A percentile compares a stretch with the other conserved stretches of the same genome.
These are phyloP conservation scores for Drosophila aldrichi DNA, from an alignment of 2,888 invertebrate genomes.

Conservation along the genomic window DNA sequence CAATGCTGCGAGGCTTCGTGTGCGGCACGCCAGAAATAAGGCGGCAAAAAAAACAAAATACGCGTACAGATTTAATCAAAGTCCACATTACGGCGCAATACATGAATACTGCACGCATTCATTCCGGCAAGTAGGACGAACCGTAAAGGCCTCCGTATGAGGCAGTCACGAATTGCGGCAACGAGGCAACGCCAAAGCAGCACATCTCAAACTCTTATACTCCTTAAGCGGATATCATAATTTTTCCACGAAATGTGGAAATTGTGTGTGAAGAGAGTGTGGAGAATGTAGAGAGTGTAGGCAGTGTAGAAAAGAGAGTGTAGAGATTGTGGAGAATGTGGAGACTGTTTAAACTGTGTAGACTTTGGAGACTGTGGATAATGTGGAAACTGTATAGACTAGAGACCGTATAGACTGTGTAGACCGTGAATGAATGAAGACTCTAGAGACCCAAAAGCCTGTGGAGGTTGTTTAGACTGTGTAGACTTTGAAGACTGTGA, in stretches of 20 bases:
- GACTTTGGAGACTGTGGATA: not conserved
- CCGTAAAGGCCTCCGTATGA: not conserved
- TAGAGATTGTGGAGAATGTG: not conserved
- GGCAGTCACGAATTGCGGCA: not conserved
- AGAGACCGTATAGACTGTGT: not conserved
- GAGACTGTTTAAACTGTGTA: not conserved
- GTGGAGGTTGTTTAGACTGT: not conserved
- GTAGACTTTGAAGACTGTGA: no score
- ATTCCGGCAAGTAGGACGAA: not conserved
- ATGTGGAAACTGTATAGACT: not conserved
- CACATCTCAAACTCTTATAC: not conserved
- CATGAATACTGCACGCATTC: conserved; percentile 27
- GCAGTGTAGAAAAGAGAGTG: not conserved
- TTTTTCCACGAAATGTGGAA: not conserved
- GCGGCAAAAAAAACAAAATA: conserved; percentile 29
- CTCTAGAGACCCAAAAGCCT: not conserved
- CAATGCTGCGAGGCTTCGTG: conserved; percentile 19
- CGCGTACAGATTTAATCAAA: conserved; percentile 44
- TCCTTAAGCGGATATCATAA: not conserved
- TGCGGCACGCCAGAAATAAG: conserved; percentile 32
- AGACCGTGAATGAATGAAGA: not conserved
- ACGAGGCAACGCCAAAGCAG: not conserved
- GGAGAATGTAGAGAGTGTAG: not conserved
- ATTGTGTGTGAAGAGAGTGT: not conserved
- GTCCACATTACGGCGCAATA: conserved; percentile 43